Percentiles rank a stretch among this genome's conserved stretches.
phyloP scores from a whole-genome alignment of 2,888 invertebrate species.

The Rhorus exstirpatorius region DNA sequence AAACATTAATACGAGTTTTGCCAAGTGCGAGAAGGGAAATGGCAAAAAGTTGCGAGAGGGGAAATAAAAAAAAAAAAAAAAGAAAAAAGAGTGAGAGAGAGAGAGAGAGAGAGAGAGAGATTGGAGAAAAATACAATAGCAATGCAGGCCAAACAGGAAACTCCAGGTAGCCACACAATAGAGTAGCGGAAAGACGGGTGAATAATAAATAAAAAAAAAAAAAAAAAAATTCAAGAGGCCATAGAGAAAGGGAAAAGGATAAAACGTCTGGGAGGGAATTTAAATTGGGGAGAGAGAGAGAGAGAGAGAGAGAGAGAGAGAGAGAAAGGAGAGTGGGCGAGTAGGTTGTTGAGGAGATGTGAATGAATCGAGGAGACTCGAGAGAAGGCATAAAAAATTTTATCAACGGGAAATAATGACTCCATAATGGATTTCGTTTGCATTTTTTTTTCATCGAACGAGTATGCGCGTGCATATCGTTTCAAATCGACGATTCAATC shows the following conservation, averaged over 20 bases:
- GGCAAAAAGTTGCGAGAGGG: conserved; percentile 37
- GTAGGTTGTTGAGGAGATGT: conserved; percentile 29
- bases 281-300: conserved; percentile 26
- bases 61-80: conserved; percentile 39
- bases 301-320: not conserved
- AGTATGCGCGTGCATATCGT: conserved; percentile 56
- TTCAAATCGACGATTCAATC: conserved; percentile 72
- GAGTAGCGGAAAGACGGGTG: conserved; percentile 75
- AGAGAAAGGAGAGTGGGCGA: not conserved
- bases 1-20: conserved; percentile 68
- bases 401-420: conserved; percentile 58
- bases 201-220: conserved; percentile 70
- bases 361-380: conserved; percentile 47
- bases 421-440: conserved; percentile 31
- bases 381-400: conserved; percentile 2
- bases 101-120: conserved; percentile 69
- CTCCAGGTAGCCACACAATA: conserved; percentile 73
- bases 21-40: conserved; percentile 46
- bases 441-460: conserved; percentile 46
- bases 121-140: conserved; percentile 73
- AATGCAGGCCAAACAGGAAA: conserved; percentile 72
- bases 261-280: conserved; percentile 8
- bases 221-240: conserved; percentile 60
- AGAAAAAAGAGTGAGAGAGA: conserved; percentile 58
- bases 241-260: conserved; percentile 44